These are phyloP conservation scores for Invenusta paracnida DNA, from an alignment of 2,888 invertebrate genomes.

Conservation along the genomic window DNA sequence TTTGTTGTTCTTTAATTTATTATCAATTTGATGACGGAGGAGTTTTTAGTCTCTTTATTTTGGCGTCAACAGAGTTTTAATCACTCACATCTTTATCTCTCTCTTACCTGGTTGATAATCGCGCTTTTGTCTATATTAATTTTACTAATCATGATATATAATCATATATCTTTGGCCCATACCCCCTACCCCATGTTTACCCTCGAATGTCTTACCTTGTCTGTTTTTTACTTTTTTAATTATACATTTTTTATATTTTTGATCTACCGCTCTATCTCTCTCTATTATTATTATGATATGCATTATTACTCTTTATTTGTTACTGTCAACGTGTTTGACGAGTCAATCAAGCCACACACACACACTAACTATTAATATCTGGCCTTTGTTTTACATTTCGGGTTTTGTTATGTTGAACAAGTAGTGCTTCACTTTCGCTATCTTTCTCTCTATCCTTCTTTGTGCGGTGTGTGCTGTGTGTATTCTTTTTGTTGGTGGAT, in stretches of 20 bases:
- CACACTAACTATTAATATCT: not conserved
- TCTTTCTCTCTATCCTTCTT: not conserved
- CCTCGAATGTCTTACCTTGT: conserved; percentile 20
- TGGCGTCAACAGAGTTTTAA: too few species aligned
- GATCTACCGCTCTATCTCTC: conserved; percentile 16
- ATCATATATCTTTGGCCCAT: not conserved
- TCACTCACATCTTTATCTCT: not conserved
- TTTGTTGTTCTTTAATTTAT: too few species aligned
- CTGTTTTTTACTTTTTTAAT: conserved; percentile 29
- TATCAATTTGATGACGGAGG: too few species aligned
- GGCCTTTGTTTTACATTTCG: conserved; percentile 26
- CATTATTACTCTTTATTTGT: not conserved
- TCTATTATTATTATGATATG: conserved; percentile 20
- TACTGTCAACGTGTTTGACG: not conserved
- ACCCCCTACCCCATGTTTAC: not conserved
- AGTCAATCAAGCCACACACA: conserved; percentile 9
- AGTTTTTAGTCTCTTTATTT: too few species aligned
- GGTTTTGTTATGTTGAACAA: conserved; percentile 20
- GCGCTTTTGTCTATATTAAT: conserved; percentile 10
- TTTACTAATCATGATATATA: not conserved
- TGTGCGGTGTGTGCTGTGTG: not conserved
- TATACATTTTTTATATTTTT: conserved; percentile 29
- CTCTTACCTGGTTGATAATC: conserved; percentile 17
- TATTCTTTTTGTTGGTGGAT: conserved; percentile 1
- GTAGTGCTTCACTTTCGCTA: not conserved